Percentiles rank a stretch among this genome's conserved stretches.
Evolutionary conservation across 2,797 vertebrate genomes (phyloP).

Genomic region (Limosa lapponica): DNA sequence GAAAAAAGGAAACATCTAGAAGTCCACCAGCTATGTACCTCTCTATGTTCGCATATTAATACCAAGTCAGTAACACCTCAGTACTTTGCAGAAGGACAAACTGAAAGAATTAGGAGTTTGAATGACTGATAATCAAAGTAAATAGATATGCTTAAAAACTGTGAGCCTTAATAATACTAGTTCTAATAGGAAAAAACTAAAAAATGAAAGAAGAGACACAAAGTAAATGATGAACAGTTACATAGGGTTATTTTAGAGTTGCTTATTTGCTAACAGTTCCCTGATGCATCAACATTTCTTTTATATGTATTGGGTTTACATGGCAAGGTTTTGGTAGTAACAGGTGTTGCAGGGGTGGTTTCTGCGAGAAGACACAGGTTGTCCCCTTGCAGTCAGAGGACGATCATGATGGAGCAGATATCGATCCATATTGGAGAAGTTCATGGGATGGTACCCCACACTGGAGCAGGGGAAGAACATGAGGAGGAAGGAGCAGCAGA

Average conservation of each 20-base stretch:
- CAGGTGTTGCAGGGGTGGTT: not conserved
- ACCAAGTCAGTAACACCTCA: not conserved
- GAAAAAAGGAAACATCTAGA: not conserved
- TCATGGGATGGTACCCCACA: rapidly evolving
- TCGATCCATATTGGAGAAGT: not conserved
- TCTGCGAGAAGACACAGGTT: not conserved
- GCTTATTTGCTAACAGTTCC: not conserved
- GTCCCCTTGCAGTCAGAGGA: not conserved
- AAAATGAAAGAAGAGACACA: not conserved
- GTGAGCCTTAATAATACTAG: not conserved
- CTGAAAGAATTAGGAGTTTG: not conserved
- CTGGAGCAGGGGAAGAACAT: not conserved
- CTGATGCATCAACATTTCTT: not conserved
- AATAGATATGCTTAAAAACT: not conserved
- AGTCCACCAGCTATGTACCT: not conserved
- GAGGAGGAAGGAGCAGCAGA: not conserved
- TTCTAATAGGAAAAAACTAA: not conserved
- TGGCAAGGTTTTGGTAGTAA: not conserved
- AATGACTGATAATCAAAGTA: not conserved
- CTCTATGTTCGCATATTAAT: not conserved
- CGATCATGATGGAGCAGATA: not conserved
- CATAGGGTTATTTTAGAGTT: not conserved
- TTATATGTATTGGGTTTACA: not conserved
- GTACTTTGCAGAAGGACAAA: not conserved
- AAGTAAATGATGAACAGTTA: not conserved